phyloP scores from a whole-genome alignment of 1,140 invertebrate species.

The Drosophila chauvacae region DNA sequence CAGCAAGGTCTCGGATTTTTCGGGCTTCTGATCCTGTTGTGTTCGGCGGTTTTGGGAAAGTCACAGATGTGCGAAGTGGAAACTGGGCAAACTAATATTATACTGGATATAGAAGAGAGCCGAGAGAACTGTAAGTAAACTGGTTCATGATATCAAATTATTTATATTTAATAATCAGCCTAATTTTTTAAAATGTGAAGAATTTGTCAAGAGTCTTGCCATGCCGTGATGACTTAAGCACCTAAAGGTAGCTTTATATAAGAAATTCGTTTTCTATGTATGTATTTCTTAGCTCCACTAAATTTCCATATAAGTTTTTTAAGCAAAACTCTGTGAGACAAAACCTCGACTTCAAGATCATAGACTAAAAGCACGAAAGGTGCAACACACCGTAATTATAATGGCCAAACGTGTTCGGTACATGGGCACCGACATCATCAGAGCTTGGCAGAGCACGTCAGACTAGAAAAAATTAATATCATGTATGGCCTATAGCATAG shows the following conservation, averaged over 20 bases:
- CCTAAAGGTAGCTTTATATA: not conserved
- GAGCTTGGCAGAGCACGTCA: conserved; percentile 26
- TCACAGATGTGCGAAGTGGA: conserved; percentile 88
- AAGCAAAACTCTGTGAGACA: conserved; percentile 19
- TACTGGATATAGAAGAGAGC: conserved; percentile 95
- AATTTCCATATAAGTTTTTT: conserved; percentile 23
- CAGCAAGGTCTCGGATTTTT: conserved; percentile 44
- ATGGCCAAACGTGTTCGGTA: conserved; percentile 54
- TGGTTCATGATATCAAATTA: not conserved
- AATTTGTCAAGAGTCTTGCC: not conserved
- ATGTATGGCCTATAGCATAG: conserved; percentile 9
- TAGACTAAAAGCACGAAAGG: conserved; percentile 55
- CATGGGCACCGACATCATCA: conserved; percentile 27
- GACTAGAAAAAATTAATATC: conserved; percentile 18
- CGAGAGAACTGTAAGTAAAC: conserved; percentile 91
- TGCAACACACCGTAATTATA: conserved; percentile 57
- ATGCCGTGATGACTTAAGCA: not conserved
- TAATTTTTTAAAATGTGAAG: not conserved
- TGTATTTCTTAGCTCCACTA: conserved; percentile 9
- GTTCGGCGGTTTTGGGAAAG: conserved; percentile 74
- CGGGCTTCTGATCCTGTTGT: conserved; percentile 58
- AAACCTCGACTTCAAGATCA: conserved; percentile 60
- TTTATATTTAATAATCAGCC: not conserved
- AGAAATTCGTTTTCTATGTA: conserved; percentile 13
- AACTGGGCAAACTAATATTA: conserved; percentile 93